Evolutionary conservation across 2,888 invertebrate species (phyloP).

Genomic region (Vanessa cardui): DNA sequence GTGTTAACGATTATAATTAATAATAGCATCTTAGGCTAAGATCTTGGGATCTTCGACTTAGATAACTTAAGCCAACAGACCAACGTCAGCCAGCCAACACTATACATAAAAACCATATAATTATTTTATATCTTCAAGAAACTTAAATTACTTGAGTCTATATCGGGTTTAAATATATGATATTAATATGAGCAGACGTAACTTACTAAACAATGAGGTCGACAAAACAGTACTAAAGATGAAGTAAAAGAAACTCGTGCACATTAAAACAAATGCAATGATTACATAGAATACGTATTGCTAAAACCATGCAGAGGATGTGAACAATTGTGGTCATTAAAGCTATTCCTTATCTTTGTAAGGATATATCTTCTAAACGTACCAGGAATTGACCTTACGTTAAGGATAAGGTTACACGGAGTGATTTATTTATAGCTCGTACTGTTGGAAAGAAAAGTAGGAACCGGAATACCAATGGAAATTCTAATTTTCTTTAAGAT

Average conservation of each 20-base stretch:
- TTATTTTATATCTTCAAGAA: no score
- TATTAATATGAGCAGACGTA: no score
- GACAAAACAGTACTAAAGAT: neutral
- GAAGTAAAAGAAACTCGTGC: neutral
- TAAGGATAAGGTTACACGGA: conserved; percentile 33
- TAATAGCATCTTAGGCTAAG: no score
- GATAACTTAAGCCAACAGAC: no score
- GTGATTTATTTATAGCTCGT: conserved; percentile 26
- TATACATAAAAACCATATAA: no score
- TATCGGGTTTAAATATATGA: no score
- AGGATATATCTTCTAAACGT: conserved; percentile 13
- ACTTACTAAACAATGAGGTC: no score
- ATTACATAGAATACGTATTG: conserved; percentile 21
- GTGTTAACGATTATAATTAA: no score
- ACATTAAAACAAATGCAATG: conserved; percentile 1
- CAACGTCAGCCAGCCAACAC: no score
- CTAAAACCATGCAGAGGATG: conserved; percentile 40
- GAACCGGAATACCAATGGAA: neutral
- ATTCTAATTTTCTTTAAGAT: neutral
- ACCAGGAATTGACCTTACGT: conserved; percentile 32
- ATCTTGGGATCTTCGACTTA: no score
- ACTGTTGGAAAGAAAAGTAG: neutral
- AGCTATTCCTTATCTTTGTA: conserved; percentile 26
- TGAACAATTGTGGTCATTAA: conserved; percentile 41
- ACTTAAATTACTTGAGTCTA: no score